Conservation (phyloP, 2,113 vertebrate species). For the Cololabis saira region DNA sequence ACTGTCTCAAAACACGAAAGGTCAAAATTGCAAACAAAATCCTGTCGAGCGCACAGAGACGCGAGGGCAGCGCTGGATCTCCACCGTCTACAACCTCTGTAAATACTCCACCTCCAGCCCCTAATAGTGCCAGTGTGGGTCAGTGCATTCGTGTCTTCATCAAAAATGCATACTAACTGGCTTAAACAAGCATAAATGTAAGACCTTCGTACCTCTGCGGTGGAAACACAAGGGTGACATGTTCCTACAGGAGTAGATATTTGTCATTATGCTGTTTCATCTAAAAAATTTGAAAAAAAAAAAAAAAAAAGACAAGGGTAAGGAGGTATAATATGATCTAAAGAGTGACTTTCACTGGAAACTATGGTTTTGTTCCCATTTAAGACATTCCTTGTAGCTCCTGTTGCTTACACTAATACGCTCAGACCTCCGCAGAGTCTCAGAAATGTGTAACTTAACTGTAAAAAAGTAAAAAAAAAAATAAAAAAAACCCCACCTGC, state of each 20-base stretch:
- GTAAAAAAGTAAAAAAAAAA: no score
- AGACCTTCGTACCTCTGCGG: constrained; percentile 20
- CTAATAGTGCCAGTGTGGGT: constrained; percentile 36
- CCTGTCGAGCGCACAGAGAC: constrained; percentile 24
- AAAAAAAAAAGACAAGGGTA: neutral
- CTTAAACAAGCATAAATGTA: constrained; percentile 31
- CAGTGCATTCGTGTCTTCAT: constrained; percentile 47
- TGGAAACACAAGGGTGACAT: constrained; percentile 20
- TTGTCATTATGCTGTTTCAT: constrained; percentile 40
- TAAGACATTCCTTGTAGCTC: constrained; percentile 65
- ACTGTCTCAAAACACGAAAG: constrained; percentile 20
- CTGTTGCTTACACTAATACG: constrained; percentile 11
- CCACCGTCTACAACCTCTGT: constrained; percentile 34
- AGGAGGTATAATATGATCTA: constrained; percentile 13
- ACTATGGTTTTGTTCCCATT: constrained; percentile 14
- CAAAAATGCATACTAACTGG: constrained; percentile 27
- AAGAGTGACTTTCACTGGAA: no score
- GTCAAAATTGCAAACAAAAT: constrained; percentile 9
- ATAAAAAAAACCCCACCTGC: neutral
- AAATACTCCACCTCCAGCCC: constrained; percentile 28
- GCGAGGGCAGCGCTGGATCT: constrained; percentile 32
- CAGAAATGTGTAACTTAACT: constrained; percentile 19
- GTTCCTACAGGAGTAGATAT: constrained; percentile 29
- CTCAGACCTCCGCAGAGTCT: constrained; percentile 4
- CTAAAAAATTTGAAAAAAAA: constrained; percentile 2